Evolutionary conservation across 92 coral and sea anemone genomes (phyloP).

Genomic region (Epizoanthus illoricatus): DNA sequence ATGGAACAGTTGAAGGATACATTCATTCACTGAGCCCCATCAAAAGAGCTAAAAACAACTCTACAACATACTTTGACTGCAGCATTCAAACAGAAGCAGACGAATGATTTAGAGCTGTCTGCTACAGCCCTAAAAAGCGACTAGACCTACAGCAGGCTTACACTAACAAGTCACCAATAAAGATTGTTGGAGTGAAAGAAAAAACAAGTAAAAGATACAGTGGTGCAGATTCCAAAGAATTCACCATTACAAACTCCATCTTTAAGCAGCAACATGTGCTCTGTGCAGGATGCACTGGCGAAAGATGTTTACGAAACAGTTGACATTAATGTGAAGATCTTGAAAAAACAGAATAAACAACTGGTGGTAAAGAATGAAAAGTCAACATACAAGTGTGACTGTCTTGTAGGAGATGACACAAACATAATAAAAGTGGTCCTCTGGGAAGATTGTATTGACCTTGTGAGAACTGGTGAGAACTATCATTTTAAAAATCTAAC

Average conservation of each 20-base stretch:
- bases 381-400: conserved; percentile 12
- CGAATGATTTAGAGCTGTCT: conserved; percentile 25
- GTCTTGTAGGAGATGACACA: conserved; percentile 25
- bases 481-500: conserved; percentile 5
- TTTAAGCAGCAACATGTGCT: conserved; percentile 8
- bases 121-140: conserved; percentile 9
- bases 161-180: conserved; percentile 11
- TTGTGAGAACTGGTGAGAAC: conserved; percentile 14
- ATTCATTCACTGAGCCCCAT: no score
- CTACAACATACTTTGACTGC: no score
- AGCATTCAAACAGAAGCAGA: conserved; percentile 13
- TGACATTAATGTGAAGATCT: conserved; percentile 30
- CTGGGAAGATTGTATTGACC: conserved; percentile 11
- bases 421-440: conserved; percentile 14
- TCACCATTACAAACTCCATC: neutral
- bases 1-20: no score
- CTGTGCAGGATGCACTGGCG: conserved; percentile 10
- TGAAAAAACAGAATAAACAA: conserved; percentile 8
- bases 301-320: conserved; percentile 8
- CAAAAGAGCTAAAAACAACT: no score
- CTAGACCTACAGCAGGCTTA: conserved; percentile 4
- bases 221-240: conserved; percentile 1
- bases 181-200: conserved; percentile 5
- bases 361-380: conserved; percentile 7
- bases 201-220: conserved; percentile 4